Percentiles rank a stretch among this genome's conserved stretches.
Conservation (phyloP, 1,140 invertebrate species). For the Meloidogyne chitwoodi region DNA sequence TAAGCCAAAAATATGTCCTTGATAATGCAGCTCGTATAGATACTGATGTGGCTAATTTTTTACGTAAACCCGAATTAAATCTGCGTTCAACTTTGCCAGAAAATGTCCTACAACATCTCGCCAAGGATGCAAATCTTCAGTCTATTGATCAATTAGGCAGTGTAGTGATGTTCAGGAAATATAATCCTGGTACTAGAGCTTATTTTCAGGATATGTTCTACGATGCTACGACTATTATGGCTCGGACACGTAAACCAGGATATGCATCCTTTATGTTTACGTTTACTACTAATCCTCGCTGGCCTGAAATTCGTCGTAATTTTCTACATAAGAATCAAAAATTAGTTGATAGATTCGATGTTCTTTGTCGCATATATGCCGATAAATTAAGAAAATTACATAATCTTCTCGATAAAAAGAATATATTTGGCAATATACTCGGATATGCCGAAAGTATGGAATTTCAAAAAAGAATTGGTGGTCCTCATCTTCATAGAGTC, state of each 20-base stretch:
- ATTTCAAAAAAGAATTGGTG: background rate
- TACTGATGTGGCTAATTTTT: background rate
- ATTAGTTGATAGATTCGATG: background rate
- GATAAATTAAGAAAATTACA: background rate
- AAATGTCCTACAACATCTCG: background rate
- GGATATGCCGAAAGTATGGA: conserved; percentile 3
- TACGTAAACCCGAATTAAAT: background rate
- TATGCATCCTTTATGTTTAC: conserved; percentile 5
- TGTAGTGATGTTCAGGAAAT: background rate
- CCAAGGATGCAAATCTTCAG: background rate
- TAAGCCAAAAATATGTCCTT: background rate
- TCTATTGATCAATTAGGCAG: background rate
- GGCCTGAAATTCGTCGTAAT: background rate
- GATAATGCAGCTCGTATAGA: background rate
- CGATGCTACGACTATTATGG: background rate
- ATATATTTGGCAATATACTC: background rate
- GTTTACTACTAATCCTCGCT: background rate
- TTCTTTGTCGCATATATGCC: background rate
- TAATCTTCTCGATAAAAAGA: background rate
- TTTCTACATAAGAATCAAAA: background rate
- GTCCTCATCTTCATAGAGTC: background rate
- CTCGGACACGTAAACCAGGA: background rate
- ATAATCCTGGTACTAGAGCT: background rate
- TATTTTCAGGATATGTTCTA: conserved; percentile 1
- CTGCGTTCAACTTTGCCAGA: background rate